Conservation (phyloP, 2,888 invertebrate genomes). For the Eutolmus rufibarbis region DNA sequence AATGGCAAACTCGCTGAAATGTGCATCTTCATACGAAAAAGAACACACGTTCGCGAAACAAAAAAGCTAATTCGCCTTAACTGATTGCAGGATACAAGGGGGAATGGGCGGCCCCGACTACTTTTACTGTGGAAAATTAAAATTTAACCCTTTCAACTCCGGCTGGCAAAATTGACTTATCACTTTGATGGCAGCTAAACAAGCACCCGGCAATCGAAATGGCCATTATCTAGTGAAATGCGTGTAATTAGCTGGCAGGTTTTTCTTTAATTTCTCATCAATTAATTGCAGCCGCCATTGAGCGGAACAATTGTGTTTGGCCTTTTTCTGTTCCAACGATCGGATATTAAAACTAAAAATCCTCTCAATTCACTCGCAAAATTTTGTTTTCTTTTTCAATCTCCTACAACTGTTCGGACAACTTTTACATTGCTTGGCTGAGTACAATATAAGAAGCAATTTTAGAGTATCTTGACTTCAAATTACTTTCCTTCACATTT, state of each 20-base stretch:
- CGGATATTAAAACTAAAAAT: background rate
- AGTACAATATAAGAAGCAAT: background rate
- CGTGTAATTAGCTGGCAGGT: background rate
- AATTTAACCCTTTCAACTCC: slow-evolving; percentile 7
- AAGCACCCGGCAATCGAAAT: background rate
- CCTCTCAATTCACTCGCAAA: background rate
- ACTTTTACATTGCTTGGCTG: background rate
- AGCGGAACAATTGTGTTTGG: background rate
- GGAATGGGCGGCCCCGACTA: background rate
- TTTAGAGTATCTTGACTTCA: background rate
- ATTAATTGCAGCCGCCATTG: background rate
- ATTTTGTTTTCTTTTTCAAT: background rate
- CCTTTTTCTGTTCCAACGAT: background rate
- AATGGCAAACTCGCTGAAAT: background rate
- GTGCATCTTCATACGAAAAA: background rate
- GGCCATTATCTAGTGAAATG: background rate
- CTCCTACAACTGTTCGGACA: background rate
- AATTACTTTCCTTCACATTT: background rate
- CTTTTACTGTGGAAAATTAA: slow-evolving; percentile 9
- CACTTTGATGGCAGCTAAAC: background rate
- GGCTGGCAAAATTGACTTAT: background rate
- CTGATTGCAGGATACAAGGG: background rate
- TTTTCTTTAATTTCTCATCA: background rate
- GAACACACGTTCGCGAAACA: background rate
- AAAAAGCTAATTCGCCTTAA: background rate